phyloP scores from a whole-genome alignment of 2,888 invertebrate species.

The Carterocephalus palaemon region DNA sequence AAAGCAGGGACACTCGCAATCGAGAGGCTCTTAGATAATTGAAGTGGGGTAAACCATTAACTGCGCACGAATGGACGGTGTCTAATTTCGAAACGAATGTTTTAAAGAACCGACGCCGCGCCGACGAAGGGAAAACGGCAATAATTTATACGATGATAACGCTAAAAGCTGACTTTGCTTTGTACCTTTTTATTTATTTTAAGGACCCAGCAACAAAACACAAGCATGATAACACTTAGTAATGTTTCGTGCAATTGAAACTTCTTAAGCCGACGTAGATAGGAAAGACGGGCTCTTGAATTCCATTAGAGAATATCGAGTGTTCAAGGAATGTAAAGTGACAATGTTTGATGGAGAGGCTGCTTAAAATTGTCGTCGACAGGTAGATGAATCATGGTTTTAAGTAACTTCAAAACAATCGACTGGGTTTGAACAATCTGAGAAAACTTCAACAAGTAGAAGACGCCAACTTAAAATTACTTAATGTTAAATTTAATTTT shows the following conservation, averaged over 20 bases:
- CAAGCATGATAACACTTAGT: conserved; percentile 21
- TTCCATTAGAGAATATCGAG: conserved; percentile 68
- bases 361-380: conserved; percentile 55
- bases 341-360: conserved; percentile 62
- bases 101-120: conserved; percentile 36
- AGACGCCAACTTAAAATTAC: conserved; percentile 11
- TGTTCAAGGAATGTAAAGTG: conserved; percentile 58
- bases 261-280: conserved; percentile 29
- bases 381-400: conserved; percentile 67
- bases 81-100: conserved; percentile 33
- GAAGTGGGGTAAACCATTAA: conserved; percentile 37
- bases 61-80: conserved; percentile 10
- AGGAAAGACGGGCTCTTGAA: conserved; percentile 47
- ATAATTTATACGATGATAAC: conserved; percentile 38
- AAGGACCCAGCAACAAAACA: conserved; percentile 19
- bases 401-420: conserved; percentile 5
- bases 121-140: conserved; percentile 36
- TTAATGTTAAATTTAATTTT: conserved; percentile 17
- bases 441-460: conserved; percentile 1
- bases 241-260: conserved; percentile 15
- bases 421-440: neutral
- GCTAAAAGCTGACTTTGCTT: conserved; percentile 34
- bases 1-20: conserved; percentile 50
- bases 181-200: conserved; percentile 25
- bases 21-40: conserved; percentile 47